Evolutionary conservation across 30 jellyfish, hydroid and myxozoan species (phyloP).

Genomic region (Aurelia sp.): DNA sequence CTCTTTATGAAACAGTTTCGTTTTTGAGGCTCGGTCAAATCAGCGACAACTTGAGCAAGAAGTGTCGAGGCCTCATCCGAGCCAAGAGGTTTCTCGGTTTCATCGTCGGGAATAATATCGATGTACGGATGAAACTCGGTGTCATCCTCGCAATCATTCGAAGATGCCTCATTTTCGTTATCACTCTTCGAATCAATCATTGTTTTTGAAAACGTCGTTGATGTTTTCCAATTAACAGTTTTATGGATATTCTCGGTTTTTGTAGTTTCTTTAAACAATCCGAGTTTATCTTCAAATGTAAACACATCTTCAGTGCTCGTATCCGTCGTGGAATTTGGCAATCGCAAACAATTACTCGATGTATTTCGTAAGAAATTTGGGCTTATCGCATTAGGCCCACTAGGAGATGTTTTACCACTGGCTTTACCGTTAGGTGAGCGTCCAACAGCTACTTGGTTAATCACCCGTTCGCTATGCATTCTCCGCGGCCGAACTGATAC

Average conservation of each 20-base stretch:
- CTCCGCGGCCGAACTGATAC: constrained; percentile 74
- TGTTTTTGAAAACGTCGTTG: constrained; percentile 52
- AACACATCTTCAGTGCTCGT: constrained; percentile 25
- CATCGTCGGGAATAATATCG: constrained; percentile 58
- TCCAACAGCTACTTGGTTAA: constrained; percentile 61
- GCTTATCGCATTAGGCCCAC: not conserved
- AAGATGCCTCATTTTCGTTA: constrained; percentile 28
- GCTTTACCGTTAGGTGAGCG: constrained; percentile 42
- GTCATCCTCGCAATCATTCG: constrained; percentile 33
- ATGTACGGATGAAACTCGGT: constrained; percentile 44
- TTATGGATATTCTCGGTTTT: not conserved
- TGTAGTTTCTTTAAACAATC: not conserved
- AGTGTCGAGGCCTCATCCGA: constrained; percentile 61
- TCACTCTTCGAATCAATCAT: constrained; percentile 68
- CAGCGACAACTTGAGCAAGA: constrained; percentile 73
- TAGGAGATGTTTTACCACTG: constrained; percentile 4
- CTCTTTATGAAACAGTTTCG: constrained; percentile 45
- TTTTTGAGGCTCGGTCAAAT: constrained; percentile 69
- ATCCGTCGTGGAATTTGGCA: not conserved
- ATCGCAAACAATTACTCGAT: not conserved
- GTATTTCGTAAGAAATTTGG: not conserved
- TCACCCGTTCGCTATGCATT: constrained; percentile 51
- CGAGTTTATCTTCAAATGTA: constrained; percentile 12
- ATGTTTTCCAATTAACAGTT: constrained; percentile 42
- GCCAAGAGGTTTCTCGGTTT: constrained; percentile 38